phyloP scores from a whole-genome alignment of 2,797 vertebrate genomes.

The Pseudomugil gertrudae region DNA sequence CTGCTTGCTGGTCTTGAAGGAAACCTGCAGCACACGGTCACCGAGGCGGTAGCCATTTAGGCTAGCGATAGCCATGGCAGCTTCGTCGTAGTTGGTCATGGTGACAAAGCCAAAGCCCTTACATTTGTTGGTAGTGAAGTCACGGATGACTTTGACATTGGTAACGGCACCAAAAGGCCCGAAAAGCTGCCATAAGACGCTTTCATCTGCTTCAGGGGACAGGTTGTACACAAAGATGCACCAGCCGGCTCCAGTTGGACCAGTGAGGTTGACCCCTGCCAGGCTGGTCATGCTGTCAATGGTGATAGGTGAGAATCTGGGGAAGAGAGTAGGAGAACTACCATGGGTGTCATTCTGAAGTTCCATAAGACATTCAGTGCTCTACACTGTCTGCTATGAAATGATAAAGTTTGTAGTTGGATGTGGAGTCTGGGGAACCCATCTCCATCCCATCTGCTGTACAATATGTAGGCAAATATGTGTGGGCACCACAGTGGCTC shows the following conservation, averaged over 20 bases:
- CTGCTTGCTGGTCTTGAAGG: constrained; percentile 99
- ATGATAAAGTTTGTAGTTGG: constrained; percentile 56
- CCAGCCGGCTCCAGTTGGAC: constrained; percentile 91
- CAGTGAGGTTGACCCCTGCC: constrained; percentile 90
- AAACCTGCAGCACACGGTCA: constrained; percentile 96
- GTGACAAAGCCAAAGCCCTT: constrained; percentile 98
- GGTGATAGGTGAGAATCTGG: constrained; percentile 97
- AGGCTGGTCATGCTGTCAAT: constrained; percentile 96
- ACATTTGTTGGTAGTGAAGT: constrained; percentile 99
- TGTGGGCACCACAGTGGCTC: constrained; percentile 69
- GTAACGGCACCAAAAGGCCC: constrained; percentile 97
- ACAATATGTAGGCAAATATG: constrained; percentile 67
- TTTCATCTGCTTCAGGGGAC: constrained; percentile 94
- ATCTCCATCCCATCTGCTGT: constrained; percentile 77
- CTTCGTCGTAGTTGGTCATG: constrained; percentile 99
- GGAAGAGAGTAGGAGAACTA: constrained; percentile 94
- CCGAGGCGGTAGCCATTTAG: constrained; percentile 96
- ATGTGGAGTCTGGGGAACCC: constrained; percentile 65
- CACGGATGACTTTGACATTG: constrained; percentile 97
- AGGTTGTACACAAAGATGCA: constrained; percentile 99
- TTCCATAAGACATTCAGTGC: constrained; percentile 74
- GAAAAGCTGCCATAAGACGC: constrained; percentile 98
- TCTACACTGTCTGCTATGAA: constrained; percentile 64
- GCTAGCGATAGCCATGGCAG: constrained; percentile 97
- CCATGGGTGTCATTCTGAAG: constrained; percentile 97